Percentiles rank a stretch among this genome's conserved stretches.
phyloP scores from a whole-genome alignment of 1,140 invertebrate species.

The Sinonovacula constricta region DNA sequence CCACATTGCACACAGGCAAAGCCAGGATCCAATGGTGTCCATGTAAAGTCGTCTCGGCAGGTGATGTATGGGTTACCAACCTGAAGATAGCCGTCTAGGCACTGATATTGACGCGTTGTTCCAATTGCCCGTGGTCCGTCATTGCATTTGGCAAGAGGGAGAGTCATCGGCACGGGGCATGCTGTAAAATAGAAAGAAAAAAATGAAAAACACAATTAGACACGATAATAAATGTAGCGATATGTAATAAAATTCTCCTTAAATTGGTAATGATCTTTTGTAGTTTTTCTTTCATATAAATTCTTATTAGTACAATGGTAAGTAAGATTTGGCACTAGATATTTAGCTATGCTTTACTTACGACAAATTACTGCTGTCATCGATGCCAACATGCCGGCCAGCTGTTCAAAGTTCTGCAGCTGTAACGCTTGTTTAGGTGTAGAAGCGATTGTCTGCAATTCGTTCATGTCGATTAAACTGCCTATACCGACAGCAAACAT shows the following conservation, averaged over 20 bases:
- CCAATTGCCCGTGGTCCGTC: constrained; percentile 47
- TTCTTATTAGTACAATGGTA: too few species aligned
- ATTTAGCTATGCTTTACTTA: too few species aligned
- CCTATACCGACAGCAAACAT: constrained; percentile 58
- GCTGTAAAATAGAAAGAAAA: constrained; percentile 36
- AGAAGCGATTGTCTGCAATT: constrained; percentile 52
- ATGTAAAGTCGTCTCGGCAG: constrained; percentile 42
- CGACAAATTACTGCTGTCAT: constrained; percentile 35
- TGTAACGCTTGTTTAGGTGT: constrained; percentile 21
- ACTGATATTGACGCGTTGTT: constrained; percentile 17
- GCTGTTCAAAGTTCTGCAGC: constrained; percentile 18
- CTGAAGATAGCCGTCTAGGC: constrained; percentile 19
- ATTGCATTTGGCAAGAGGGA: constrained; percentile 8
- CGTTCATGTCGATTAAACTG: constrained; percentile 6
- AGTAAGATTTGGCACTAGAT: too few species aligned
- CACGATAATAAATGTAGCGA: too few species aligned
- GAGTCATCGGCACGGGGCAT: constrained; percentile 13
- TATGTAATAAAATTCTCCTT: too few species aligned
- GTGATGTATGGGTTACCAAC: constrained; percentile 17
- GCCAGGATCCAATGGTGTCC: constrained; percentile 13
- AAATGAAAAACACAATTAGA: too few species aligned
- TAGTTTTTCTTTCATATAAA: too few species aligned
- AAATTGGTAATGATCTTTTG: too few species aligned
- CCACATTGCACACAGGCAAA: constrained; percentile 24
- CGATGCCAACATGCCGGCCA: constrained; percentile 1